Percentiles rank a stretch among this genome's conserved stretches.
Evolutionary conservation across 1,140 invertebrate genomes (phyloP).

Genomic region (Trachymyrmex cornetzi): DNA sequence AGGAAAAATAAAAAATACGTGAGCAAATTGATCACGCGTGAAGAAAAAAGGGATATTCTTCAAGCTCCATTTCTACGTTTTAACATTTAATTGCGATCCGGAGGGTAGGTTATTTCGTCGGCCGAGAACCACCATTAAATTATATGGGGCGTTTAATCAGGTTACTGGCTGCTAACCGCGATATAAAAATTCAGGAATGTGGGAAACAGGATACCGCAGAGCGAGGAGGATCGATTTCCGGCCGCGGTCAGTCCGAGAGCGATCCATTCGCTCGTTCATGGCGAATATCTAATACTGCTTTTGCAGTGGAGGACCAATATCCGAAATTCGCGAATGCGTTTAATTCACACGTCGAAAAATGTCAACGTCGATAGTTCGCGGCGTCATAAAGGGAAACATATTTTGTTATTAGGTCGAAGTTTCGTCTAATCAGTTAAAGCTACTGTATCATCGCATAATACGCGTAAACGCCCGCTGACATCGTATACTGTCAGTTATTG

Average conservation of each 20-base stretch:
- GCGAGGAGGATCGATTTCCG: constrained; percentile 51
- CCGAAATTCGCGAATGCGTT: constrained; percentile 13
- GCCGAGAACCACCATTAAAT: constrained; percentile 53
- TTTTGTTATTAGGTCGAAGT: constrained; percentile 32
- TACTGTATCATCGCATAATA: constrained; percentile 1
- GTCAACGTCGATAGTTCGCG: not conserved
- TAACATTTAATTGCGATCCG: constrained; percentile 49
- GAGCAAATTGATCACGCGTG: constrained; percentile 6
- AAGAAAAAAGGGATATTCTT: constrained; percentile 40
- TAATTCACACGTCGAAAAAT: constrained; percentile 11
- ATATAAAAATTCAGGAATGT: constrained; percentile 64
- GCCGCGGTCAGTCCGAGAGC: not conserved
- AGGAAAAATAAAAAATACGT: constrained; percentile 17
- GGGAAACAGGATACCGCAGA: not conserved
- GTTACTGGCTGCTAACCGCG: constrained; percentile 50
- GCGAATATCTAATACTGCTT: constrained; percentile 26
- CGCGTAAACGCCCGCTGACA: not conserved
- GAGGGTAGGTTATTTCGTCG: constrained; percentile 35
- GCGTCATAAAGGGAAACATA: not conserved
- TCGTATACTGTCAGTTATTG: constrained; percentile 37
- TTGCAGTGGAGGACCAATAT: not conserved
- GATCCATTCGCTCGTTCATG: constrained; percentile 24
- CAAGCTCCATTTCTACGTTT: constrained; percentile 40
- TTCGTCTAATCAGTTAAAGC: constrained; percentile 46
- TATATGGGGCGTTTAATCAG: constrained; percentile 67